Evolutionary conservation across 2,113 vertebrate species (phyloP), one percentile per base, ranked within the genome.

Genomic region (Podilymbus podiceps): DNA sequence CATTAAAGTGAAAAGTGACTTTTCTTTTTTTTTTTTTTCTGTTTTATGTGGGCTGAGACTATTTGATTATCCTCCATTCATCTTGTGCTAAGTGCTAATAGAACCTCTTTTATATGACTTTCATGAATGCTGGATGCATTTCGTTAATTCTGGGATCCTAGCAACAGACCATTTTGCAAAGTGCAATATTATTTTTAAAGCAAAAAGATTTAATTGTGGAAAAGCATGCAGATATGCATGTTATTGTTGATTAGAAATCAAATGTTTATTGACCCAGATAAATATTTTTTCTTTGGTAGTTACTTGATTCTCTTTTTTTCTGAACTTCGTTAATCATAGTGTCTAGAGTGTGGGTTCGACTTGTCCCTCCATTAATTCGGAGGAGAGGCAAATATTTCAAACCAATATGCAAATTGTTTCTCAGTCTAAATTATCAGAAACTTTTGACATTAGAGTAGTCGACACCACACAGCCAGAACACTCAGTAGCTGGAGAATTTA

Each of bases 11-110:
- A 82, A 93, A 96, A 82, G 30, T 31, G 6, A 87, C n/a, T 47
- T 35, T 59, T 67, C 38, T 76, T 74, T 73, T 86, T 42, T 79
- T 88, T 31, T 33, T 79, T 80, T 23, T 89, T 93, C 27, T 52
- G 28, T 96, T 96, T 80, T 83, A 80, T 86, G 56, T 95, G 55
- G 64, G 27, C 30, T 69, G 68, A 72, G 52, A 42, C 40, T 90
- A 44, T 44, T 91, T 95, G 52, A 96, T 86, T 93, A 93, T 91
- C 56, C 68, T 35, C 42, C 67, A 90, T 98, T 97, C 81, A 79
- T 89, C 76, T 92, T 91, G 59, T 89, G 53, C 56, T 97, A 97
- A 95, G 50, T 86, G 58, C 42, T 97, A 97, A 91, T 90, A 91
- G 19, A 96, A 88, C 12, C 23, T 85, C 49, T 95, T 96, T 95